Evolutionary conservation across 2,888 invertebrate species (phyloP).

Genomic region (Elysia crispata): DNA sequence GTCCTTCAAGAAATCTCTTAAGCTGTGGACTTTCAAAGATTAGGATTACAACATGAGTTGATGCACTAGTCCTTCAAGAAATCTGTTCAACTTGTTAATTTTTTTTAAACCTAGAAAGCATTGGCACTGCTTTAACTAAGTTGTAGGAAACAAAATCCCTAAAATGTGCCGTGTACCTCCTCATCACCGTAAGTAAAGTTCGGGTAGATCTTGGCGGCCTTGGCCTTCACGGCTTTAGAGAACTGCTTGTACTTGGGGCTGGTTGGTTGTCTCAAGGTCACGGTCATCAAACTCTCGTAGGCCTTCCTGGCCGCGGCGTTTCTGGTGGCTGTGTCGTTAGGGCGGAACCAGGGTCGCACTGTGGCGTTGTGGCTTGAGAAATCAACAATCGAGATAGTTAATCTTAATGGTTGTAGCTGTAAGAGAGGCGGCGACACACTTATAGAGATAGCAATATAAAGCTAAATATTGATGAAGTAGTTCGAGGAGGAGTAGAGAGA

Average conservation of each 20-base stretch:
- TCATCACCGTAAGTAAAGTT: conserved; percentile 74
- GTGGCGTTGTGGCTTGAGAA: conserved; percentile 73
- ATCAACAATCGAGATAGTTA: not conserved
- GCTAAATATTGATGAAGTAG: not conserved
- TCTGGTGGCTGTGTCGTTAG: conserved; percentile 86
- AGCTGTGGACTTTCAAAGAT: no score
- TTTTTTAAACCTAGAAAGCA: no score
- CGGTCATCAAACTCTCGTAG: conserved; percentile 75
- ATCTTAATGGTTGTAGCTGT: not conserved
- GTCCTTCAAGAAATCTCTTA: no score
- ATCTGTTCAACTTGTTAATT: no score
- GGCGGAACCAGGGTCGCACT: conserved; percentile 89
- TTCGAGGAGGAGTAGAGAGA: not conserved
- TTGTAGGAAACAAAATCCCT: no score
- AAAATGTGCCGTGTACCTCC: no score
- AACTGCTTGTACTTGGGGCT: conserved; percentile 72
- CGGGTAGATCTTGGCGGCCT: conserved; percentile 67
- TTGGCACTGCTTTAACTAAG: no score
- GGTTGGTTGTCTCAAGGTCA: conserved; percentile 75
- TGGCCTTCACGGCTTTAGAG: conserved; percentile 72
- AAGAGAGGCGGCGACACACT: not conserved
- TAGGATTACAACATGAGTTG: no score
- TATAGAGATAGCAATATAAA: no score
- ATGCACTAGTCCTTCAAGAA: no score
- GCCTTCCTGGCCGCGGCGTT: conserved; percentile 83